A percentile compares a stretch with the other conserved stretches of the same genome.
Evolutionary conservation across 2,888 invertebrate genomes (phyloP).

Genomic region (Amphipoea lucens): DNA sequence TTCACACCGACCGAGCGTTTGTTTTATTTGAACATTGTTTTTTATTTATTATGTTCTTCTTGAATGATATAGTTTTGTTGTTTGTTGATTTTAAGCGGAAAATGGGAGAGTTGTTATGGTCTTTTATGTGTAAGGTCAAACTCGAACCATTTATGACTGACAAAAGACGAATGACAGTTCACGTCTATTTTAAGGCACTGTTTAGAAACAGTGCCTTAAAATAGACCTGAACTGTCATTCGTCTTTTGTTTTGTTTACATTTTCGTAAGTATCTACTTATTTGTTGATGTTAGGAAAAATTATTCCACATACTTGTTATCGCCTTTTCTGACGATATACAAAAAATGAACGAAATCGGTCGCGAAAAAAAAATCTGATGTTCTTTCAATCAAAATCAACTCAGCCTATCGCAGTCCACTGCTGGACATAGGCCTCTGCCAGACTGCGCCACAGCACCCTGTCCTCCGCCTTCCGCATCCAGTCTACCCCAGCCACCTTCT

Average conservation of each 20-base stretch:
- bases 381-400: no score
- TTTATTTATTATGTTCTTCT: constrained; percentile 60
- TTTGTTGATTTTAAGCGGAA: constrained; percentile 41
- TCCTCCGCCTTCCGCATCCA: no score
- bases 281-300: not conserved
- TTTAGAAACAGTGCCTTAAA: not conserved
- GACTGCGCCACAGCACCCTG: no score
- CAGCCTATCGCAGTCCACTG: no score
- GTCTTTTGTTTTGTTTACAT: constrained; percentile 3
- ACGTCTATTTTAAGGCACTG: no score
- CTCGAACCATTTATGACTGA: not conserved
- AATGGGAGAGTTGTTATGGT: not conserved
- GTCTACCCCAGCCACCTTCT: no score
- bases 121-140: not conserved
- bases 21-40: constrained; percentile 65
- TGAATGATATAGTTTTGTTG: constrained; percentile 53
- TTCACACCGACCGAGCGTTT: constrained; percentile 60
- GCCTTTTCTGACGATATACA: no score
- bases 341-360: no score
- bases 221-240: not conserved
- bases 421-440: no score
- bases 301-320: no score
- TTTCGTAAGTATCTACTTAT: not conserved
- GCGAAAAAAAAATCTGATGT: no score
- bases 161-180: no score